phyloP scores from a whole-genome alignment of 1,140 invertebrate genomes.

The Asbolus verrucosus region DNA sequence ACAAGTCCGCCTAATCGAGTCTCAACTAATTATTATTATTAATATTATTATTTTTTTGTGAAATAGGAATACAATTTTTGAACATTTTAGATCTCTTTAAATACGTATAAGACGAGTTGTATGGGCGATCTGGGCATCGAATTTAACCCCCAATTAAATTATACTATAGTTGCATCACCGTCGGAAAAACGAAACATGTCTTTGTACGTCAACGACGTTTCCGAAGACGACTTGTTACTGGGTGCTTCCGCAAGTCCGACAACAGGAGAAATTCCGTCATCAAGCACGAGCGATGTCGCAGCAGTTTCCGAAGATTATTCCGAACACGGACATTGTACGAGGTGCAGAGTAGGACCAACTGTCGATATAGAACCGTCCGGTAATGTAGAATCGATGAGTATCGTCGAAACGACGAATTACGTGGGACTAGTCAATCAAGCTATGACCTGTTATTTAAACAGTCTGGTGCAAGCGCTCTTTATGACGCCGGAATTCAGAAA shows the following conservation, averaged over 20 bases:
- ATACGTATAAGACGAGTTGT: conserved; percentile 63
- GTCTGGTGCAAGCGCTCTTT: conserved; percentile 88
- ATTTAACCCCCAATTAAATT: conserved; percentile 60
- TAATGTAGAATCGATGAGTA: conserved; percentile 11
- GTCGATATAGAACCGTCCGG: background rate
- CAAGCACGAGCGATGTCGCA: conserved; percentile 19
- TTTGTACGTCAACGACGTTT: conserved; percentile 54
- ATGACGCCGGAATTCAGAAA: conserved; percentile 98
- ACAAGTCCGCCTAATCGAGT: too few species aligned
- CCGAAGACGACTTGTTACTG: conserved; percentile 68
- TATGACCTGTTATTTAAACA: conserved; percentile 95
- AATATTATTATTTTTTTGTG: too few species aligned
- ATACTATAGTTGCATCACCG: conserved; percentile 61
- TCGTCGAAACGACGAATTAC: conserved; percentile 68
- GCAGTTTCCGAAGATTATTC: conserved; percentile 7
- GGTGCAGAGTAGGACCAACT: background rate
- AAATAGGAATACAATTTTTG: too few species aligned
- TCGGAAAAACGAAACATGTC: conserved; percentile 57
- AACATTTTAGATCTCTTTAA: conserved; percentile 64
- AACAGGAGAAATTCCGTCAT: conserved; percentile 56
- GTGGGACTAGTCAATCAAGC: conserved; percentile 93
- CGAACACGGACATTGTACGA: conserved; percentile 27
- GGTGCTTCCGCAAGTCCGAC: conserved; percentile 72
- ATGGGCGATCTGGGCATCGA: conserved; percentile 65
- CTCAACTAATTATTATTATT: too few species aligned